These are phyloP conservation scores for Drosophila paranaensis DNA, from an alignment of 2,888 invertebrate species.

Conservation along the genomic window DNA sequence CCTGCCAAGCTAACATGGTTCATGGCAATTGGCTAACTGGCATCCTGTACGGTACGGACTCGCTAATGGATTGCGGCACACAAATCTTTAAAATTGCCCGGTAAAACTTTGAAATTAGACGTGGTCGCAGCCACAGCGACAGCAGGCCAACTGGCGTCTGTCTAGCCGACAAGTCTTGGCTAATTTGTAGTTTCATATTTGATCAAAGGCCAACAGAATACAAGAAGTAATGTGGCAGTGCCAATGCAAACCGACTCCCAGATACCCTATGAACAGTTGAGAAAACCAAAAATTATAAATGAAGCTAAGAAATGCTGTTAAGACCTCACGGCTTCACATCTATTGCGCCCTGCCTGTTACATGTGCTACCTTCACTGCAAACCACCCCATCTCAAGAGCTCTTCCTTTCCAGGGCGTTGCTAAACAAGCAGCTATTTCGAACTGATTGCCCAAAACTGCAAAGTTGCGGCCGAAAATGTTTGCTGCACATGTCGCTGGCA, in stretches of 20 bases:
- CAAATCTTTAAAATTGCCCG: slow-evolving; percentile 78
- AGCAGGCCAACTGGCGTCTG: slow-evolving; percentile 55
- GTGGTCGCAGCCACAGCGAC: slow-evolving; percentile 27
- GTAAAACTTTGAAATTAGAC: slow-evolving; percentile 75
- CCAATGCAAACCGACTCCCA: not conserved
- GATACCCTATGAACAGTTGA: not conserved
- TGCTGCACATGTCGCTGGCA: slow-evolving; percentile 67
- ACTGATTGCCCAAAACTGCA: slow-evolving; percentile 61
- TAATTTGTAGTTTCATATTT: slow-evolving; percentile 78
- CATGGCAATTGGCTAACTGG: slow-evolving; percentile 53
- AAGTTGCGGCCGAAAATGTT: slow-evolving; percentile 40
- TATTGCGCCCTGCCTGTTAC: not conserved
- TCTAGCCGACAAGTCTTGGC: slow-evolving; percentile 56
- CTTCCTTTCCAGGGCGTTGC: slow-evolving; percentile 27
- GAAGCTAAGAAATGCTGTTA: not conserved
- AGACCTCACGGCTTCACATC: not conserved
- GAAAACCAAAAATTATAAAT: too few species aligned
- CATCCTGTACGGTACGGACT: slow-evolving; percentile 29
- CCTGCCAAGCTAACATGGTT: slow-evolving; percentile 25
- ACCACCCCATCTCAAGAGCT: not conserved
- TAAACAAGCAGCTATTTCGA: slow-evolving; percentile 14
- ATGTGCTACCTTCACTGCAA: not conserved
- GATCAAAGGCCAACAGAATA: slow-evolving; percentile 77
- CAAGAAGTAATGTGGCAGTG: not conserved
- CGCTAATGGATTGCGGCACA: slow-evolving; percentile 78